Evolutionary conservation across 1,140 invertebrate genomes (phyloP).

Genomic region (Lepidurus apus): DNA sequence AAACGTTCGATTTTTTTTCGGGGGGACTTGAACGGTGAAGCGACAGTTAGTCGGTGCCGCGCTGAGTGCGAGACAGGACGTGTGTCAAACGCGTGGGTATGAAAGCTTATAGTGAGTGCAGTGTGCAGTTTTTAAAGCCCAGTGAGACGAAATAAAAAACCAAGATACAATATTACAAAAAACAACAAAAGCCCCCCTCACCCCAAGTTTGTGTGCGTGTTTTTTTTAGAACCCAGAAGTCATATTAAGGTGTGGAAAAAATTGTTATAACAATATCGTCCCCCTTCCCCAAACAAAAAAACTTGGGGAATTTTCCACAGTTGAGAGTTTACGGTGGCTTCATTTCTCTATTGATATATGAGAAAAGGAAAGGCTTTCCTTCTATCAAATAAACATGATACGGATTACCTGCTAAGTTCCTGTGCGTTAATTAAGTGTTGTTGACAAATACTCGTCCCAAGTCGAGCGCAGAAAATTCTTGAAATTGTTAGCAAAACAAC

Average conservation of each 20-base stretch:
- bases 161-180: neutral
- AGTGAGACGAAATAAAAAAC: neutral
- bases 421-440: neutral
- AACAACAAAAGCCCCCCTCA: too few species aligned
- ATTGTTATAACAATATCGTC: too few species aligned
- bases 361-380: too few species aligned
- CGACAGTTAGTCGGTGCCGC: constrained; percentile 8
- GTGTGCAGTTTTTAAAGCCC: neutral
- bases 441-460: neutral
- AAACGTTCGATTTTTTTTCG: neutral
- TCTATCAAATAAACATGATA: too few species aligned
- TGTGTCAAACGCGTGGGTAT: constrained; percentile 9
- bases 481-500: neutral
- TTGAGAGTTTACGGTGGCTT: too few species aligned
- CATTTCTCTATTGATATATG: too few species aligned
- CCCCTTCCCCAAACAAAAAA: too few species aligned
- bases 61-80: neutral
- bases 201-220: too few species aligned
- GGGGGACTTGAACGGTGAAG: neutral
- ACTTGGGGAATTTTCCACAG: too few species aligned
- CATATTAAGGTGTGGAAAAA: too few species aligned
- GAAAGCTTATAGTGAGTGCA: neutral
- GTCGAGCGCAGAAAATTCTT: neutral
- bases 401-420: too few species aligned
- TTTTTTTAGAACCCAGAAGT: too few species aligned